Conservation (phyloP, 1,140 invertebrate species). For the roundworm (Caenorhabditis elegans) region DNA sequence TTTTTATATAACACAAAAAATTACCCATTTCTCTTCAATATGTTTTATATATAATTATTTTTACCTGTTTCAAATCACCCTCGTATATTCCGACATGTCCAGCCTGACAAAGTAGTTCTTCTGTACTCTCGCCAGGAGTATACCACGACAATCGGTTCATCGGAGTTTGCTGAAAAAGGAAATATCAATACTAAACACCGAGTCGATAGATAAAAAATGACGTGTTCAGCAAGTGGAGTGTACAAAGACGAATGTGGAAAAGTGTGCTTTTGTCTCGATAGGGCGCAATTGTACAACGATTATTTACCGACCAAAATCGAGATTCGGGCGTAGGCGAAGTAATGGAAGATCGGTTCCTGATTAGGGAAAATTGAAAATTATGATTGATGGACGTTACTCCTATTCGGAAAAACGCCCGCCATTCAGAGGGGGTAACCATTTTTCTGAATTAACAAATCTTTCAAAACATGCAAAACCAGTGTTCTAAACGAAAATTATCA, state of each 20-base stretch:
- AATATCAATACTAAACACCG: neutral
- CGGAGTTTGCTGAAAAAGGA: neutral
- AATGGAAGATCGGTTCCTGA: too few species aligned
- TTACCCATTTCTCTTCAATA: too few species aligned
- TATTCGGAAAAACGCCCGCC: too few species aligned
- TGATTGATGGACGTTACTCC: too few species aligned
- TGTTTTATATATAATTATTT: neutral
- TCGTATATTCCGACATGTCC: conserved; percentile 65
- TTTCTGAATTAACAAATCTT: too few species aligned
- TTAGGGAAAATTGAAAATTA: too few species aligned
- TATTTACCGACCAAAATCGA: too few species aligned
- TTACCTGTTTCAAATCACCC: conserved; percentile 63
- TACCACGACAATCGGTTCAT: conserved; percentile 66
- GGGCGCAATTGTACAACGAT: neutral
- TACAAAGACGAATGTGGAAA: neutral
- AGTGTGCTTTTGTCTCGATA: neutral
- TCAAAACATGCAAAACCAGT: too few species aligned
- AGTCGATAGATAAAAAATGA: neutral
- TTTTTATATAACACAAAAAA: too few species aligned
- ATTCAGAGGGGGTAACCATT: too few species aligned
- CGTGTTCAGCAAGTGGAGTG: neutral
- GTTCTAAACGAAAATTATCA: too few species aligned
- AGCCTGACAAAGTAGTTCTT: conserved; percentile 63
- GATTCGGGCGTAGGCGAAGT: too few species aligned
- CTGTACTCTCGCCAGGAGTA: conserved; percentile 61